A percentile compares a stretch with the other conserved stretches of the same genome.
These are phyloP conservation scores for Notiomystis cincta DNA, from an alignment of 2,113 vertebrate genomes.

Conservation along the genomic window DNA sequence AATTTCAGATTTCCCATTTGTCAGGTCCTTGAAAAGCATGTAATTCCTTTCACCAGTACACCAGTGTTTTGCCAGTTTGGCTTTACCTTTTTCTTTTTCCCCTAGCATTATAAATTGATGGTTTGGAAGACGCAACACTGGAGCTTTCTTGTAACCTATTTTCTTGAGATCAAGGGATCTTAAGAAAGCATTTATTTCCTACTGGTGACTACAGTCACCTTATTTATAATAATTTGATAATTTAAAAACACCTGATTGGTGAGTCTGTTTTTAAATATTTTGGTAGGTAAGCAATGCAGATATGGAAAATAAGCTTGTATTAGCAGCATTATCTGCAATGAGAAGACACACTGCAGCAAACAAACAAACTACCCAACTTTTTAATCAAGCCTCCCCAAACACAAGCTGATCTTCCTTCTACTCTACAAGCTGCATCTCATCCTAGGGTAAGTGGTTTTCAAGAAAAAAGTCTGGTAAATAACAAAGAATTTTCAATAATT, in stretches of 20 bases:
- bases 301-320: not conserved
- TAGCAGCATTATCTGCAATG: not conserved
- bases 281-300: not conserved
- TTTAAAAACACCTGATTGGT: not conserved
- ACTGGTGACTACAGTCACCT: not conserved
- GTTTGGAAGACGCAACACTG: not conserved
- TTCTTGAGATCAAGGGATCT: not conserved
- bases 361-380: not conserved
- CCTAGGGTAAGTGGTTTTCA: not conserved
- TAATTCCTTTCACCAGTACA: not conserved
- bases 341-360: not conserved
- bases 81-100: not conserved
- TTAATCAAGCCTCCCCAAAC: not conserved
- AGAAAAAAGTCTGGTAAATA: not conserved
- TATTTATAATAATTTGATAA: not conserved
- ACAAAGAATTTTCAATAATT: not conserved
- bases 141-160: not conserved
- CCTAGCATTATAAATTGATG: not conserved
- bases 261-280: not conserved
- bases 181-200: not conserved
- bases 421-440: not conserved
- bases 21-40: not conserved
- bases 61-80: not conserved
- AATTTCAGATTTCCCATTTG: not conserved
- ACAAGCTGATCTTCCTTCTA: not conserved